These are phyloP conservation scores for Caenorhabditis remanei DNA, from an alignment of 1,140 invertebrate genomes.

Conservation along the genomic window DNA sequence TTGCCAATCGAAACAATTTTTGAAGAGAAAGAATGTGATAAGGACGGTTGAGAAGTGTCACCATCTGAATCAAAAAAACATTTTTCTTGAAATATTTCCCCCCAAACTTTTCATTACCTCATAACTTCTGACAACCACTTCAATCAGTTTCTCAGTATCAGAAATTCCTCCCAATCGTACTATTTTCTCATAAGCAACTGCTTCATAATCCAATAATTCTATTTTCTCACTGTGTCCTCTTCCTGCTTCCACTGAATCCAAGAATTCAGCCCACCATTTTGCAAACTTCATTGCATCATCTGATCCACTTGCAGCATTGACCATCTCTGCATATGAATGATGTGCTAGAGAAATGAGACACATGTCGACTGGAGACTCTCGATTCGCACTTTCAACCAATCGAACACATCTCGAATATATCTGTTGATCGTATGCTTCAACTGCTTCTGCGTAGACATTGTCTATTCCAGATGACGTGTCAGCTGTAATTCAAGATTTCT, in stretches of 20 bases:
- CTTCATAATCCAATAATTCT: constrained; percentile 43
- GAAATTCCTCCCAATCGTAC: constrained; percentile 16
- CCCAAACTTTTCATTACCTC: not conserved
- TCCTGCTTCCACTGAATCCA: constrained; percentile 41
- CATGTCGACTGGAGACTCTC: constrained; percentile 36
- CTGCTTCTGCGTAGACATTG: constrained; percentile 36
- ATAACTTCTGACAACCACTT: constrained; percentile 51
- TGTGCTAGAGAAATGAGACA: constrained; percentile 26
- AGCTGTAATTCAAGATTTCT: not conserved
- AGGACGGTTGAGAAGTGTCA: constrained; percentile 41
- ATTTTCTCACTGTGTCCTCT: constrained; percentile 48
- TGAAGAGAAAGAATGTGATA: constrained; percentile 38
- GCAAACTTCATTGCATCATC: constrained; percentile 42
- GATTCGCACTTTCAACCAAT: constrained; percentile 27
- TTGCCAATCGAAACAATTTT: constrained; percentile 13
- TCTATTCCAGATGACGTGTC: not conserved
- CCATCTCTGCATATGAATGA: constrained; percentile 31
- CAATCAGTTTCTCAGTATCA: constrained; percentile 45
- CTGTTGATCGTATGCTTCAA: constrained; percentile 39
- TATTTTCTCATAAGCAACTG: constrained; percentile 43
- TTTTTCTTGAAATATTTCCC: not conserved
- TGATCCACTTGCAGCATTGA: constrained; percentile 36
- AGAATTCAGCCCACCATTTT: constrained; percentile 42
- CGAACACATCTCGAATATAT: constrained; percentile 42
- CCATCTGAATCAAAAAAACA: constrained; percentile 18